Base-by-base conservation (phyloP, 92 coral and sea anemone species). In the Palythoa grandis region DNA sequence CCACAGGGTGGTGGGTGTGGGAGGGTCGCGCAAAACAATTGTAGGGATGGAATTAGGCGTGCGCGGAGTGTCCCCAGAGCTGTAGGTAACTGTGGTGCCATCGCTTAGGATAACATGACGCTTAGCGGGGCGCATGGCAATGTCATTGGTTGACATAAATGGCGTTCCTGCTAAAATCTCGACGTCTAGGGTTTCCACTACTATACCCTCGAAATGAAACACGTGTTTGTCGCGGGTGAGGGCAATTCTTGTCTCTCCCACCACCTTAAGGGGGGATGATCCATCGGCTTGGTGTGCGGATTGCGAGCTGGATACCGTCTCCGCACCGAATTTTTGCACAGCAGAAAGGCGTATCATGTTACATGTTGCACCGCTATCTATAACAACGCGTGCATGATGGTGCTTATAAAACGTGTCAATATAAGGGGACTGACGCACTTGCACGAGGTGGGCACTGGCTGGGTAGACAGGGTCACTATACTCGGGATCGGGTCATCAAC, bases 111-210 rank as follows among this genome's bases (percentile, higher is more conserved):
- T 29, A 29, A 29, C 35, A 29, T 29, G 35, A 29, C 35, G 1
- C 35, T 29, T 29, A 29, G 35, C 1, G 35, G 35, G 35, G 35
- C 35, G 35, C 35, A 29, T 1, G 35, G 35, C 35, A 6, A 86
- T 57, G 57, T 74, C 83, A 57, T 86, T 86, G 22, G 23, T 25
- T 75, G 43, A 5, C 66, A 82, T 15, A 86, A 29, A 38, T 74
- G 38, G 16, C 76, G 76, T 29, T 29, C 0, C 35, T 29, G 35
- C 1, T 29, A 29, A 29, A 29, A 29, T 29, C 35, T 29, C 35
- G 7, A 85, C 88, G 17, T 85, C 83, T 47, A 76, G 84, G 56
- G 61, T 35, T 76, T 86, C 83, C 7, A 76, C 83, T 52, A 65
- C 63, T 7, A 86, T 11, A 35, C 68, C 83, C 52, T 75, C 84